phyloP scores from a whole-genome alignment of 2,888 invertebrate species.

The Andrena bicolor region DNA sequence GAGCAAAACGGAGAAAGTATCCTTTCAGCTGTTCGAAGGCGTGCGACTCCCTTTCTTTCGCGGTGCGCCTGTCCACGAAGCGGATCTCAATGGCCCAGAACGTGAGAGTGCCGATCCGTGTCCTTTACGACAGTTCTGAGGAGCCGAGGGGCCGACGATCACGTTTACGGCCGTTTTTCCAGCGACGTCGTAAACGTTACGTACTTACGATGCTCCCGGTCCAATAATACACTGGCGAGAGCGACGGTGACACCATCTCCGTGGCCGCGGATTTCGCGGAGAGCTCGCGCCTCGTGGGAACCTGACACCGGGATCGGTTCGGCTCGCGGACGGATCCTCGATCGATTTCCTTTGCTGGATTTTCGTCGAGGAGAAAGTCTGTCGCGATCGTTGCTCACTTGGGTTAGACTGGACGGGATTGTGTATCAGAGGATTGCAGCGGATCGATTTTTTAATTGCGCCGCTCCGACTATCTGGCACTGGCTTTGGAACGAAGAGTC shows the following conservation, averaged over 20 bases:
- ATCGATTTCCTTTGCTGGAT: not conserved
- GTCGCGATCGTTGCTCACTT: not conserved
- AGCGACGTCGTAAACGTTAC: conserved; percentile 62
- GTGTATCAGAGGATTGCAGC: no score
- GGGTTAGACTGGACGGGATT: no score
- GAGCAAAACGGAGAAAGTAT: conserved; percentile 60
- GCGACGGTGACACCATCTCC: conserved; percentile 53
- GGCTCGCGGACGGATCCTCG: not conserved
- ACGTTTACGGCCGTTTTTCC: conserved; percentile 63
- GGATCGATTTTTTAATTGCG: no score
- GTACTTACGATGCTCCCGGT: conserved; percentile 38
- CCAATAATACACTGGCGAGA: conserved; percentile 48
- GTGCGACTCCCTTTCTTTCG: conserved; percentile 55
- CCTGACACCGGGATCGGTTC: conserved; percentile 40
- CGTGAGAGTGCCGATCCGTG: conserved; percentile 46
- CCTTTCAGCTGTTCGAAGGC: conserved; percentile 27
- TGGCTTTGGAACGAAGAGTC: no score
- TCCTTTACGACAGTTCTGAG: conserved; percentile 47
- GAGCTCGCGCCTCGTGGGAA: conserved; percentile 59
- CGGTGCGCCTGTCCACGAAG: conserved; percentile 35
- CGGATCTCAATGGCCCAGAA: conserved; percentile 57
- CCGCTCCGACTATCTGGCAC: no score
- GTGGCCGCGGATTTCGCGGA: conserved; percentile 42
- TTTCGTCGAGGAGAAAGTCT: not conserved
- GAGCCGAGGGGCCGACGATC: conserved; percentile 9